These are phyloP conservation scores for Talpa occidentalis DNA, from an alignment of 2,113 vertebrate species.

Conservation along the genomic window DNA sequence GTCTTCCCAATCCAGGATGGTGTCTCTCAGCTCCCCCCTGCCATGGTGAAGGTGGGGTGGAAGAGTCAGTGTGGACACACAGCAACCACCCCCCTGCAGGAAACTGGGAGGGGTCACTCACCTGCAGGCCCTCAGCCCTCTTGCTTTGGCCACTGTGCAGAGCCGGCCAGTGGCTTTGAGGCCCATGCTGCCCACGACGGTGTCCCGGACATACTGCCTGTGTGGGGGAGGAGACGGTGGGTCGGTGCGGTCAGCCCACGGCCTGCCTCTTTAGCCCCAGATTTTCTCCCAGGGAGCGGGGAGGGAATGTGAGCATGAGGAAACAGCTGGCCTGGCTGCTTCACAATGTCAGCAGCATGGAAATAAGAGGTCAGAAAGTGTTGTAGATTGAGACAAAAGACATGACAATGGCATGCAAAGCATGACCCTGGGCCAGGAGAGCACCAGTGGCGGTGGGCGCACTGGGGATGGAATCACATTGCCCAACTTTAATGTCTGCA, in stretches of 20 bases:
- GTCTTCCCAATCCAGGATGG: conserved; percentile 98
- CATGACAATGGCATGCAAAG: background rate
- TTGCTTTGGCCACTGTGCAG: conserved; percentile 93
- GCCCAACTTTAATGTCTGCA: background rate
- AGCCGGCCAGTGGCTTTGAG: conserved; percentile 94
- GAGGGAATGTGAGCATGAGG: background rate
- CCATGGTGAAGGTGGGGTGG: background rate
- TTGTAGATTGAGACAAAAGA: background rate
- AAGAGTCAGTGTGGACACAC: background rate
- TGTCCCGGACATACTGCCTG: conserved; percentile 96
- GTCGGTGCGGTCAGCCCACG: fast-evolving
- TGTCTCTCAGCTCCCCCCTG: conserved; percentile 95
- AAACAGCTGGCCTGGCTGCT: background rate
- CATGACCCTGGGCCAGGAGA: background rate
- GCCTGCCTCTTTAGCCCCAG: background rate
- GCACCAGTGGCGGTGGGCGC: background rate
- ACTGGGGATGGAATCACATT: background rate
- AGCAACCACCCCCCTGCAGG: background rate
- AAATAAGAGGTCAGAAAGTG: background rate
- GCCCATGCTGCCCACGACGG: conserved; percentile 96
- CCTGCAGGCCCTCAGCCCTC: conserved; percentile 96
- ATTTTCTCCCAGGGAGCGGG: background rate
- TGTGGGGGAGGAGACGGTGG: fast-evolving
- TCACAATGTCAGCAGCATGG: fast-evolving
- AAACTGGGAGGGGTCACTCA: conserved; percentile 32